Evolutionary conservation across 2,888 invertebrate species (phyloP).

Genomic region (Lasioglossum figueresi): DNA sequence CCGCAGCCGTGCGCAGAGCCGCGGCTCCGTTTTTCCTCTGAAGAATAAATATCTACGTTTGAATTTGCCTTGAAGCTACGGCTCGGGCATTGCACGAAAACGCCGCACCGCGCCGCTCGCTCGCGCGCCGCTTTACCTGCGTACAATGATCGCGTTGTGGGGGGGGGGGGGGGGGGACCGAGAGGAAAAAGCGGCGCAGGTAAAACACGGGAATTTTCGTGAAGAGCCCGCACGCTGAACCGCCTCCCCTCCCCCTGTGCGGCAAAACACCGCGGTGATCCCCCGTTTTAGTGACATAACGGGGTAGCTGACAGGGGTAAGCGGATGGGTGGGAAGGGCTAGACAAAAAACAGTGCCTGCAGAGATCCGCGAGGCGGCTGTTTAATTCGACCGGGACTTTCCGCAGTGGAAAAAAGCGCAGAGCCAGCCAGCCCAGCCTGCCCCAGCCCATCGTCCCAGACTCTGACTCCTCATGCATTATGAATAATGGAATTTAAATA

Average conservation of each 20-base stretch:
- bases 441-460: slow-evolving; percentile 37
- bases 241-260: slow-evolving; percentile 1
- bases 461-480: slow-evolving; percentile 78
- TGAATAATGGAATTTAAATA: slow-evolving; percentile 82
- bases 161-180: slow-evolving; percentile 5
- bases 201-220: slow-evolving; percentile 63
- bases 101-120: slow-evolving; percentile 25
- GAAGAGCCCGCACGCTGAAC: slow-evolving; percentile 32
- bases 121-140: slow-evolving; percentile 42
- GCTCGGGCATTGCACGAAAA: slow-evolving; percentile 45
- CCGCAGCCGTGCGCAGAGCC: slow-evolving; percentile 1
- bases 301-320: slow-evolving; percentile 51
- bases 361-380: slow-evolving; percentile 74
- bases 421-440: slow-evolving; percentile 49
- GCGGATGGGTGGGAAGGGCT: slow-evolving; percentile 51
- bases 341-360: slow-evolving; percentile 68
- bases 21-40: slow-evolving; percentile 17
- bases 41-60: slow-evolving; percentile 53
- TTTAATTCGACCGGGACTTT: slow-evolving; percentile 77
- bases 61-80: slow-evolving; percentile 51
- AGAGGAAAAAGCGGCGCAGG: slow-evolving; percentile 45
- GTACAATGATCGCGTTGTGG: slow-evolving; percentile 47
- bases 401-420: slow-evolving; percentile 69
- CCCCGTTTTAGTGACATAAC: slow-evolving; percentile 62
- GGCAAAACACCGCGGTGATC: slow-evolving; percentile 61